These are phyloP conservation scores for Meta bourneti DNA, from an alignment of 2,888 invertebrate genomes.

Conservation along the genomic window DNA sequence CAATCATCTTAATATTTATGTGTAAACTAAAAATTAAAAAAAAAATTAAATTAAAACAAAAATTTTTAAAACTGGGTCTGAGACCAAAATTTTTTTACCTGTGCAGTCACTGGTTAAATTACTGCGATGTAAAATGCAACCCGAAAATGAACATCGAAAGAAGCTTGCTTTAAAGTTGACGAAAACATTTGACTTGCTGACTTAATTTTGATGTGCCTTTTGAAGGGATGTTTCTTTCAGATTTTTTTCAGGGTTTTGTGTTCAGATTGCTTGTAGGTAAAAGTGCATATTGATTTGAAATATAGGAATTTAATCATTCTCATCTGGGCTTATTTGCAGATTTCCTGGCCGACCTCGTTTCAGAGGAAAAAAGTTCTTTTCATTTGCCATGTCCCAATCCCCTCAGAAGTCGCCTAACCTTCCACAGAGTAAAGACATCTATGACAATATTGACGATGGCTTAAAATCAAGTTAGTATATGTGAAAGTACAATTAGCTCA, in stretches of 20 bases:
- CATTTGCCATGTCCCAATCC: slow-evolving; percentile 35
- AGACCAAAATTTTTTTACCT: too few species aligned
- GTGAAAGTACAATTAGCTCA: background rate
- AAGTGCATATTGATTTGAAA: too few species aligned
- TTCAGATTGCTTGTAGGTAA: too few species aligned
- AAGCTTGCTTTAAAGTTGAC: too few species aligned
- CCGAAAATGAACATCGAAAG: too few species aligned
- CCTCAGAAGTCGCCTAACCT: slow-evolving; percentile 43
- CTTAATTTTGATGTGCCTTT: too few species aligned
- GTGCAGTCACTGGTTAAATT: too few species aligned
- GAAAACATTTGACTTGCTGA: too few species aligned
- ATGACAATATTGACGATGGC: slow-evolving; percentile 45
- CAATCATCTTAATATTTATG: too few species aligned
- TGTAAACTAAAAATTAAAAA: background rate
- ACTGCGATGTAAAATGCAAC: too few species aligned
- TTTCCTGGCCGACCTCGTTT: slow-evolving; percentile 77
- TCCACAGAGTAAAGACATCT: slow-evolving; percentile 32
- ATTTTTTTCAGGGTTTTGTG: too few species aligned
- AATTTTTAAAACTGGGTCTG: background rate
- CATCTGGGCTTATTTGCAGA: slow-evolving; percentile 22
- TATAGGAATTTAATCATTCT: background rate
- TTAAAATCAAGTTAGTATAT: slow-evolving; percentile 45
- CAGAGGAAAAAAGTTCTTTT: slow-evolving; percentile 63
- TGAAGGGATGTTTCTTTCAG: too few species aligned
- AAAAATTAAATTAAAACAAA: background rate